Evolutionary conservation across 2,888 invertebrate genomes (phyloP).

Genomic region (Tetheella fluctuosa): DNA sequence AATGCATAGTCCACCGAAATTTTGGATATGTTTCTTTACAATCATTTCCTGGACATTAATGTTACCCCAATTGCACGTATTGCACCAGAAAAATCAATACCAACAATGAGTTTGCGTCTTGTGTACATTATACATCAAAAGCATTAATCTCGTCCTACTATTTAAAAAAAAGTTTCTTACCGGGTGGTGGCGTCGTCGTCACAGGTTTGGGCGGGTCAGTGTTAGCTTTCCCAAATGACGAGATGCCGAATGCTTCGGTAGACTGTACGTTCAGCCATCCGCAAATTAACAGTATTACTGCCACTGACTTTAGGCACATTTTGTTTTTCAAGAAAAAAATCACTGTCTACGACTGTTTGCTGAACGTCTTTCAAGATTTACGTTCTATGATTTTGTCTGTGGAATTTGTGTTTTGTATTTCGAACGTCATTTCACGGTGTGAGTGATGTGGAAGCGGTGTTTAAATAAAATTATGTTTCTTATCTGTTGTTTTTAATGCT

Average conservation of each 20-base stretch:
- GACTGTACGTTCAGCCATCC: slow-evolving; percentile 51
- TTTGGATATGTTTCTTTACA: not conserved
- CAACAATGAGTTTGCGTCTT: slow-evolving; percentile 15
- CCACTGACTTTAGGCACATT: slow-evolving; percentile 20
- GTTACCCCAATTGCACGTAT: not conserved
- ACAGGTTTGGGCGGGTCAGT: slow-evolving; percentile 72
- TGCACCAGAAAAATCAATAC: not conserved
- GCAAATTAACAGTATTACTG: slow-evolving; percentile 47
- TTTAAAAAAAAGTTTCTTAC: slow-evolving; percentile 64
- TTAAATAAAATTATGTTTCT: not conserved
- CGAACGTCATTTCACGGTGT: not conserved
- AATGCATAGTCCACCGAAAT: too few relatives aligned
- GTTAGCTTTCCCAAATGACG: slow-evolving; percentile 74
- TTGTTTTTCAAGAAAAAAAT: not conserved
- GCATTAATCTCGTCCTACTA: slow-evolving; percentile 18
- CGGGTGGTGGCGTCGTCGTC: slow-evolving; percentile 67
- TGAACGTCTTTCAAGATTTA: not conserved
- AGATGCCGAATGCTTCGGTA: slow-evolving; percentile 65
- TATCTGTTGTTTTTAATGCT: not conserved
- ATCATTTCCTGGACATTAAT: not conserved
- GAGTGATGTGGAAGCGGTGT: slow-evolving; percentile 2
- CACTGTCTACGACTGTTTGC: not conserved
- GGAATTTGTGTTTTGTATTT: slow-evolving; percentile 1
- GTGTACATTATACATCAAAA: slow-evolving; percentile 6
- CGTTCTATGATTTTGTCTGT: slow-evolving; percentile 10